A percentile compares a stretch with the other conserved stretches of the same genome.
Evolutionary conservation across 1,140 invertebrate genomes (phyloP).

Genomic region (Pseudomyrmex concolor): DNA sequence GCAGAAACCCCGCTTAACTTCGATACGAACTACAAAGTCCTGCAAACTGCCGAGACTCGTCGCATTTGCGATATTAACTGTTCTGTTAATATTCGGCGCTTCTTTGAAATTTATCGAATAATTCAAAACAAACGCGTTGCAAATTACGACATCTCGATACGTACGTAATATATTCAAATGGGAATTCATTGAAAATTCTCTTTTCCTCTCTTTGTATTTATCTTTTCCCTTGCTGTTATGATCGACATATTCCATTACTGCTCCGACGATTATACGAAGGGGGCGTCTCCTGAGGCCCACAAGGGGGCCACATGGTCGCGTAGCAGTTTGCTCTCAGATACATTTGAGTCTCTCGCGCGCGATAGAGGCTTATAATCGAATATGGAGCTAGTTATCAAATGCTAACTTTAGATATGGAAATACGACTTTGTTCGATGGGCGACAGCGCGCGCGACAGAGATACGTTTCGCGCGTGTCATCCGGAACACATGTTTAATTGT

Average conservation of each 20-base stretch:
- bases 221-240: neutral
- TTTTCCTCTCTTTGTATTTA: constrained; percentile 4
- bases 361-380: constrained; percentile 74
- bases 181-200: constrained; percentile 6
- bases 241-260: constrained; percentile 70
- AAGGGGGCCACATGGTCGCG: constrained; percentile 80
- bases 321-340: constrained; percentile 77
- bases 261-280: constrained; percentile 78
- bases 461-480: constrained; percentile 1
- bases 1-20: constrained; percentile 43
- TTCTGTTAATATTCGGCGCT: no score
- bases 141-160: neutral
- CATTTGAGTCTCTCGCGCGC: constrained; percentile 77
- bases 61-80: neutral
- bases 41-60: neutral
- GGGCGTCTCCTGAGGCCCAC: constrained; percentile 82
- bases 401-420: constrained; percentile 62
- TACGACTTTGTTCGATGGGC: constrained; percentile 5
- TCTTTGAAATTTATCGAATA: neutral
- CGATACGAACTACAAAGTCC: neutral
- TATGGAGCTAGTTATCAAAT: constrained; percentile 64
- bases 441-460: neutral
- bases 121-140: neutral
- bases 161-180: neutral
- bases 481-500: constrained; percentile 23